phyloP scores from a whole-genome alignment of 2,113 vertebrate genomes.

The Trematomus loennbergii region DNA sequence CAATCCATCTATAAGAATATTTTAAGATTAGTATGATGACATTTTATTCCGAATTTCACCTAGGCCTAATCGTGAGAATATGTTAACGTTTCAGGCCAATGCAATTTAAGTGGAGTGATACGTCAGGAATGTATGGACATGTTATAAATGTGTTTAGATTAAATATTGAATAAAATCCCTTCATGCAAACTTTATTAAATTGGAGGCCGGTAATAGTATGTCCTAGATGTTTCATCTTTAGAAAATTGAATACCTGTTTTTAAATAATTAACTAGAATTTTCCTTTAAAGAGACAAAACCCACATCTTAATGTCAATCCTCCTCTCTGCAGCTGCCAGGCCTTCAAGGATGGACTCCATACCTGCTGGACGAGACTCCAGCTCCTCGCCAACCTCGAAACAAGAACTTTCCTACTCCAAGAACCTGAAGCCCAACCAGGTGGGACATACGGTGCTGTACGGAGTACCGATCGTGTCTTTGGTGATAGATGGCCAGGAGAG shows the following conservation, averaged over 20 bases:
- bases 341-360: constrained; percentile 93
- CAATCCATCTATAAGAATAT: not conserved
- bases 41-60: not conserved
- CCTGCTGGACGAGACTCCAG: constrained; percentile 91
- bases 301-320: constrained; percentile 23
- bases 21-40: not conserved
- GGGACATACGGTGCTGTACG: constrained; percentile 94
- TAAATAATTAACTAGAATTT: not conserved
- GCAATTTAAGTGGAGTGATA: not conserved
- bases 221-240: not conserved
- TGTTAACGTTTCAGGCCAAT: not conserved
- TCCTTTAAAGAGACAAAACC: not conserved
- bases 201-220: not conserved
- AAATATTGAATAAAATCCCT: not conserved
- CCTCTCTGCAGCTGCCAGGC: constrained; percentile 70
- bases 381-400: constrained; percentile 93
- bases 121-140: not conserved
- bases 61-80: not conserved
- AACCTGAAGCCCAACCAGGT: constrained; percentile 96
- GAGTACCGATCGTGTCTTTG: constrained; percentile 95
- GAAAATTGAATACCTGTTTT: not conserved
- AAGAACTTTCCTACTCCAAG: constrained; percentile 90
- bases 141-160: not conserved
- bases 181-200: constrained; percentile 2
- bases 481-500: constrained; percentile 95